phyloP scores from a whole-genome alignment of 1,140 invertebrate genomes.

The Tyrophagus putrescentiae region DNA sequence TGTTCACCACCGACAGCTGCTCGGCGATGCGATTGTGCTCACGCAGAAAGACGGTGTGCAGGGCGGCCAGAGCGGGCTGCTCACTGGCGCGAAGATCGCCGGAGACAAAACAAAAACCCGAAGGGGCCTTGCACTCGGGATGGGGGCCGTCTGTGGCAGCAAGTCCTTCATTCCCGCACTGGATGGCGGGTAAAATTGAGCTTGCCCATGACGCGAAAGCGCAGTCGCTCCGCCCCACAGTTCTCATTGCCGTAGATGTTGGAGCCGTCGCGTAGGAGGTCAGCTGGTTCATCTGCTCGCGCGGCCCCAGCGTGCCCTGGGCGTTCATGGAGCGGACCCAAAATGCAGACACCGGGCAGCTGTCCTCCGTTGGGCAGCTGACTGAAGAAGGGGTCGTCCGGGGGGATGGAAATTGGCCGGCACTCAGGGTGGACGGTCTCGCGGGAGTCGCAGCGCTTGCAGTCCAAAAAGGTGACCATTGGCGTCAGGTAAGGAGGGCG shows the following conservation, averaged over 20 bases:
- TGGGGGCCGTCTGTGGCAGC: constrained; percentile 42
- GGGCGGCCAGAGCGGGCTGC: constrained; percentile 42
- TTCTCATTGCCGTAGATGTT: constrained; percentile 54
- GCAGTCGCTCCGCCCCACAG: constrained; percentile 53
- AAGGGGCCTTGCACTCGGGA: constrained; percentile 68
- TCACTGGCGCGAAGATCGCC: constrained; percentile 51
- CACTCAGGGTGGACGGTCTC: constrained; percentile 61
- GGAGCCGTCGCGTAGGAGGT: constrained; percentile 48
- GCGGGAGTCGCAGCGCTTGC: constrained; percentile 50
- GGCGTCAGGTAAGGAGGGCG: constrained; percentile 42
- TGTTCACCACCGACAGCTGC: constrained; percentile 53
- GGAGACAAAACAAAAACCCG: constrained; percentile 66
- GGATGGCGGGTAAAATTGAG: constrained; percentile 52
- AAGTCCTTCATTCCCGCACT: constrained; percentile 46
- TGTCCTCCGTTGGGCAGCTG: constrained; percentile 51
- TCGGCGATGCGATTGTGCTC: constrained; percentile 80
- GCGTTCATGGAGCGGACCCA: constrained; percentile 71
- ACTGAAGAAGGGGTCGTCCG: constrained; percentile 42
- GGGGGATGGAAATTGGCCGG: constrained; percentile 42
- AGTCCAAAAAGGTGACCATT: constrained; percentile 49
- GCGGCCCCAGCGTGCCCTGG: constrained; percentile 51
- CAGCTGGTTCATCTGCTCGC: constrained; percentile 48
- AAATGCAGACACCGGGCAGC: constrained; percentile 65
- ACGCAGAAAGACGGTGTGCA: constrained; percentile 48
- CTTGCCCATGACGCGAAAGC: constrained; percentile 47